A percentile compares a stretch with the other conserved stretches of the same genome.
phyloP scores from a whole-genome alignment of 2,797 vertebrate species.

The Menidia menidia region DNA sequence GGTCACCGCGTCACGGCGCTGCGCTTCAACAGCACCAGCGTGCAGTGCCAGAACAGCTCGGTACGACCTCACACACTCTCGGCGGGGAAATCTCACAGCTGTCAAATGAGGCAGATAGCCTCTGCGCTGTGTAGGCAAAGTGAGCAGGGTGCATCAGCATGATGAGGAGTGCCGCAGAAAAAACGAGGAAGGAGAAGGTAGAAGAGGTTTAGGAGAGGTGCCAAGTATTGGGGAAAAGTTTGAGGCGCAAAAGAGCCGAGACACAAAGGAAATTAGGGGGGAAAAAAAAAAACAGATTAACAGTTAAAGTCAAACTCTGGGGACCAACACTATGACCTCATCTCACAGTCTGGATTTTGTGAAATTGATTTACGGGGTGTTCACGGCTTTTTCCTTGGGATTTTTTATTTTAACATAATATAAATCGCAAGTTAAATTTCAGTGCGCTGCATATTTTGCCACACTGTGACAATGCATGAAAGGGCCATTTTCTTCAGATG shows the following conservation, averaged over 20 bases:
- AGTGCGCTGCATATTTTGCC: slow-evolving; percentile 42
- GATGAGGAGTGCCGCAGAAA: slow-evolving; percentile 50
- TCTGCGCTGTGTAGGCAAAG: slow-evolving; percentile 58
- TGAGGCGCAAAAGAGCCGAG: slow-evolving; percentile 7
- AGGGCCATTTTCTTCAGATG: slow-evolving; percentile 72
- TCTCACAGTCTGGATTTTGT: slow-evolving; percentile 14
- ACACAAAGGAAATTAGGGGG: not conserved
- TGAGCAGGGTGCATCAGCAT: slow-evolving; percentile 58
- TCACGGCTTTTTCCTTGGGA: slow-evolving; percentile 2
- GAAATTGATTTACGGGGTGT: slow-evolving; percentile 10
- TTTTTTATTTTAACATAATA: slow-evolving; percentile 11
- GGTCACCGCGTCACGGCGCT: slow-evolving; percentile 92
- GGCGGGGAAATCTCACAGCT: slow-evolving; percentile 63
- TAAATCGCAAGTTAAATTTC: slow-evolving; percentile 46
- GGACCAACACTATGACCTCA: not conserved
- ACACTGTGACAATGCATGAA: slow-evolving; percentile 65
- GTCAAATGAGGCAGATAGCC: slow-evolving; percentile 65
- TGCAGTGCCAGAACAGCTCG: slow-evolving; percentile 98
- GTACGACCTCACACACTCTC: slow-evolving; percentile 81
- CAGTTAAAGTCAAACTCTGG: slow-evolving; percentile 12
- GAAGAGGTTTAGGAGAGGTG: slow-evolving; percentile 31
- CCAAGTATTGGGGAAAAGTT: slow-evolving; percentile 5
- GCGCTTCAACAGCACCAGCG: slow-evolving; percentile 98
- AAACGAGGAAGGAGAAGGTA: slow-evolving; percentile 36
- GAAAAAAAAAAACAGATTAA: not conserved